These are phyloP conservation scores for Amphiduros pacificus DNA, from an alignment of 2,888 invertebrate species.

Conservation along the genomic window DNA sequence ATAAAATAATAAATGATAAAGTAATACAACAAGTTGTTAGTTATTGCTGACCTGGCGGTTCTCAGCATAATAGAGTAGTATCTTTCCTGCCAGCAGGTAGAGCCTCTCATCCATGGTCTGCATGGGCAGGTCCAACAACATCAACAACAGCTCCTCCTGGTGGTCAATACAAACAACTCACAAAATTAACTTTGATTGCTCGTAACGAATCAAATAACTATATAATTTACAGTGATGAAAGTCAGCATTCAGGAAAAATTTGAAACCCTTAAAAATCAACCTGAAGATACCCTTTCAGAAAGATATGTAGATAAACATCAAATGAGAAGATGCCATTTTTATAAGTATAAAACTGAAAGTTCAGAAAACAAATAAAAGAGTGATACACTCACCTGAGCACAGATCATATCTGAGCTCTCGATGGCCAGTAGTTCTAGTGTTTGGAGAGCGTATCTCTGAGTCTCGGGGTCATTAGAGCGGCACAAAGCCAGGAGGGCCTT, in stretches of 20 bases:
- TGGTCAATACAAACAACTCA: conserved; percentile 5
- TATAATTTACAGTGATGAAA: too few species aligned
- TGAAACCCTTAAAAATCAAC: too few species aligned
- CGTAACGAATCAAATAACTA: too few species aligned
- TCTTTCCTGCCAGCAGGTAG: conserved; percentile 50
- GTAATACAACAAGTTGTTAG: background rate
- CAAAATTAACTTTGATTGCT: too few species aligned
- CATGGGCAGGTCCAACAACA: conserved; percentile 43
- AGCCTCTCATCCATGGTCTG: conserved; percentile 45
- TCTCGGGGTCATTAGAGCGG: conserved; percentile 44
- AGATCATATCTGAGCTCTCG: conserved; percentile 51
- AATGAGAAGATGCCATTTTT: too few species aligned
- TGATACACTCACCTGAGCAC: conserved; percentile 52
- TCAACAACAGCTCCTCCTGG: conserved; percentile 44
- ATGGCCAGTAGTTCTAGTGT: conserved; percentile 54
- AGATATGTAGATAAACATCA: background rate
- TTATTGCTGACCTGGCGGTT: conserved; percentile 36
- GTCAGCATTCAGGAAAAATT: too few species aligned
- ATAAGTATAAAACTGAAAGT: too few species aligned
- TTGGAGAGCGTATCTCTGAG: conserved; percentile 48
- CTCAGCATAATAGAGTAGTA: conserved; percentile 54
- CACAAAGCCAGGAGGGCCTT: conserved; percentile 46
- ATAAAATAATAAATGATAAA: background rate
- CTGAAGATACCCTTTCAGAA: background rate
- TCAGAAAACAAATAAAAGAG: too few species aligned